Conservation (phyloP, 2,797 vertebrate genomes). For the Pelochelys cantorii region DNA sequence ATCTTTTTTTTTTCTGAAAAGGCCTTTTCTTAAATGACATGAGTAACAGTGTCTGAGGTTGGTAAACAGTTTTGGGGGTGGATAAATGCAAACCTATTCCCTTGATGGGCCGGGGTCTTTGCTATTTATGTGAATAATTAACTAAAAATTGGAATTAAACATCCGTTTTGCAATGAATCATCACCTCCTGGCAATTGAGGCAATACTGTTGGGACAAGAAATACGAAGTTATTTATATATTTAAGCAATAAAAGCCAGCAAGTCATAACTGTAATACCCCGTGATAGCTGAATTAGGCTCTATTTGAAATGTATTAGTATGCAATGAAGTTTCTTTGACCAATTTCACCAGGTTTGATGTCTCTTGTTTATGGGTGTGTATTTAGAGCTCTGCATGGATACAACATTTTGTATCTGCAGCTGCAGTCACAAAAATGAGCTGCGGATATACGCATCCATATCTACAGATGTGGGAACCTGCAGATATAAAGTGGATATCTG, state of each 20-base stretch:
- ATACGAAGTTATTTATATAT: neutral
- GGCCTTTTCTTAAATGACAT: constrained; percentile 16
- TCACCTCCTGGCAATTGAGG: constrained; percentile 13
- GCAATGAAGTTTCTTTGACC: neutral
- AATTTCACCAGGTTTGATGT: neutral
- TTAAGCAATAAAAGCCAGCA: neutral
- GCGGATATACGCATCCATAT: no score
- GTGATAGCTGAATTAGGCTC: neutral
- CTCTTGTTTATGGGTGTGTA: neutral
- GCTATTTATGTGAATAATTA: constrained; percentile 60
- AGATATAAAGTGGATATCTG: no score
- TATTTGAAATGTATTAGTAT: neutral
- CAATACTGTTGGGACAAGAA: neutral
- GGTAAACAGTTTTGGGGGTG: neutral
- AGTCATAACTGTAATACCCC: neutral
- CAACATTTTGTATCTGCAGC: no score
- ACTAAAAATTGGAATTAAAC: constrained; percentile 49
- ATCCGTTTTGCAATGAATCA: constrained; percentile 27
- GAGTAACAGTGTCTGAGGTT: constrained; percentile 30
- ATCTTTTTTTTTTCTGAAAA: constrained; percentile 1
- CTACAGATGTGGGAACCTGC: no score
- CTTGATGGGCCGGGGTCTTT: fast-evolving
- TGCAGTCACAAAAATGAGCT: no score
- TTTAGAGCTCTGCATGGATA: no score
- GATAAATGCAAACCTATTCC: neutral